Base-by-base conservation (phyloP, 2,113 vertebrate genomes). In the Lepisosteus oculatus region DNA sequence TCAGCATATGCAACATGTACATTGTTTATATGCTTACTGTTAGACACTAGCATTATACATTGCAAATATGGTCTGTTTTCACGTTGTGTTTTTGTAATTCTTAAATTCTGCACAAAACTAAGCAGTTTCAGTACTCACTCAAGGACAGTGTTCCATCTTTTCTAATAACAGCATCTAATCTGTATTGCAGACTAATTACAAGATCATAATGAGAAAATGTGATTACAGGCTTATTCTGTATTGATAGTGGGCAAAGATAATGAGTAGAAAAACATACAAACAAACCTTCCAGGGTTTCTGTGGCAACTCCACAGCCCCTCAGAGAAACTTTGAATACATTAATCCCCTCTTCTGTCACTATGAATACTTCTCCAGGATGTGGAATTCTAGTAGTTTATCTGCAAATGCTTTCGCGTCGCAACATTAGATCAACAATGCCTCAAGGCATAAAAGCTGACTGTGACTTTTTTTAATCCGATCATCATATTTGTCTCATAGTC, bases 141-240 rank as follows among this genome's bases (percentile, higher is more conserved):
- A 51, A 12, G 3, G 17, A 41, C 42, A 2, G 6, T 3, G 6
- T 64, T n/a, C 14, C n/a, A 64, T 64, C 62, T 15, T 64, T 64
- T 41, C 62, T 64, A 64, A 17, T 41, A 64, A 43, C 17, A 64
- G n/a, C 56, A 64, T 3, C 62, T 64, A 64, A 15, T 64, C 62
- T 64, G 17, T 64, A 42, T 64, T 42, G 62, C 17, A 4, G 42
- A 17, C n/a, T 17, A 64, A 64, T 64, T 64, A 64, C 62, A 15
- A 29, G 4, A 64, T 64, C 42, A 41, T 64, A 29, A 64, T 64
- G 62, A 64, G 62, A 11, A 64, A 64, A 64, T 64, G 17, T 64
- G 62, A 64, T 64, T 64, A 64, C 6, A 64, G 62, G 3, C 42
- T 64, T 17, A 41, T 64, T 64, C 62, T 41, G 41, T 64, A 41